Evolutionary conservation across 2,113 vertebrate genomes (phyloP).

Genomic region (Dicaeum eximium): DNA sequence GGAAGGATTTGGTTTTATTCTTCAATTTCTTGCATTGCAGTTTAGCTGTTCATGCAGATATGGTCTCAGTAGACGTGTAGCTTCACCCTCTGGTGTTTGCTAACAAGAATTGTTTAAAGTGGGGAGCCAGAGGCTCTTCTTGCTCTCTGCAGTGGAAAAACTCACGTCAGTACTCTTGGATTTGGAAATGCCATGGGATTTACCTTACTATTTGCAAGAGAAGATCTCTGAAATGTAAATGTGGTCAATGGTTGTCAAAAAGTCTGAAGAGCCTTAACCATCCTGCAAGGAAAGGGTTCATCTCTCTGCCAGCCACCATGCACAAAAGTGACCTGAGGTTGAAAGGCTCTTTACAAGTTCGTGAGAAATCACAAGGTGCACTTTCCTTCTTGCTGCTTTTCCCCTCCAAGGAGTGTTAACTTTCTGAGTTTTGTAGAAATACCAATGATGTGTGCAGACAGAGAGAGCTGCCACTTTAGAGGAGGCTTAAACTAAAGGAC

Average conservation of each 20-base stretch:
- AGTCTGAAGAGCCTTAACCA: slow-evolving; percentile 3
- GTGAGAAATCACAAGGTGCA: slow-evolving; percentile 56
- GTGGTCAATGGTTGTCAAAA: accelerated
- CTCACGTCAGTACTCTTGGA: not conserved
- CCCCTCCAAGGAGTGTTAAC: slow-evolving; percentile 3
- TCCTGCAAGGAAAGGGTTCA: slow-evolving; percentile 6
- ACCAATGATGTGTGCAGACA: not conserved
- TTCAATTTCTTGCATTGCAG: not conserved
- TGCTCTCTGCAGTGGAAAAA: not conserved
- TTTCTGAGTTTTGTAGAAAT: slow-evolving; percentile 20
- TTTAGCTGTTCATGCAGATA: not conserved
- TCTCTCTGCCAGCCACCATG: not conserved
- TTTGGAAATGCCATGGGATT: not conserved
- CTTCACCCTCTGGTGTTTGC: not conserved
- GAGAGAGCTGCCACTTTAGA: not conserved
- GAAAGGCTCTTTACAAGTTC: not conserved
- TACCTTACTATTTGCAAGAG: not conserved
- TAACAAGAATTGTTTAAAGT: not conserved
- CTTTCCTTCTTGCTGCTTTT: slow-evolving; percentile 61
- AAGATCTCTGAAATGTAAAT: not conserved
- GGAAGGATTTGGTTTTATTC: not conserved
- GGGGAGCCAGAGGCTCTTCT: not conserved
- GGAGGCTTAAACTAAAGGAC: slow-evolving; percentile 9
- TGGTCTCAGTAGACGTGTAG: not conserved
- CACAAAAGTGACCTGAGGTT: not conserved